Evolutionary conservation across 1,140 invertebrate genomes (phyloP), one percentile per base, ranked within the genome.

Genomic region (Drosophila miranda): DNA sequence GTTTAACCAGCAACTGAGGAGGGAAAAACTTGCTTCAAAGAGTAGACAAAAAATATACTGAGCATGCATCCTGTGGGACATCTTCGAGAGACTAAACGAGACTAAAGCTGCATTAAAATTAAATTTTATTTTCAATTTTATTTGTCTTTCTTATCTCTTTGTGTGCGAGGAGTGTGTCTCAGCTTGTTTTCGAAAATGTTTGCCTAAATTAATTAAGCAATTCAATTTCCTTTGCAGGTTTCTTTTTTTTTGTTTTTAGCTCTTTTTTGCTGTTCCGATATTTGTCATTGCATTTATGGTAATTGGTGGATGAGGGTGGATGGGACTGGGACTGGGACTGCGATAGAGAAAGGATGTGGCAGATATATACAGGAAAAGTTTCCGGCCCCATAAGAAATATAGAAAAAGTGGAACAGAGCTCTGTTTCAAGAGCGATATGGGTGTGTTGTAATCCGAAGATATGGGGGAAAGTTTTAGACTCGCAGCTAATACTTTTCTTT

Each of bases 61-160:
- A 41, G 70, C 21, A 63, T 83, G 75, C 79, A 57, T 83, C 80
- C 72, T 59, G 55, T 16, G 71, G 75, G 80, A 69, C 49, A 55
- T 59, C 46, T 53, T 55, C 54, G 62, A 30, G 9, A 38, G 34
- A 26, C 44, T 73, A 55, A 62, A 55, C 54, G 26, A 45, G 43
- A 51, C 60, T 58, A 62, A 38, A 71, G 71, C 54, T 66, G 50
- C 66, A 78, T 82, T 67, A 83, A 72, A 75, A 78, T 78, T 64
- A 70, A 82, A 66, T 83, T 83, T 78, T 81, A 81, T 81, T 72
- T 81, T 51, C 59, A 74, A 74, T 77, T 82, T 82, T 69, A 69
- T 62, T 72, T 72, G 69, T 53, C 38, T 41, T 38, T 48, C 59
- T 43, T 46, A 42, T 54, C 45, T 41, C 50, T 5, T 3, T 48